Evolutionary conservation across 2,797 vertebrate species (phyloP), one percentile per base, ranked within the genome.

Genomic region (Mormyrus proboscirostris): DNA sequence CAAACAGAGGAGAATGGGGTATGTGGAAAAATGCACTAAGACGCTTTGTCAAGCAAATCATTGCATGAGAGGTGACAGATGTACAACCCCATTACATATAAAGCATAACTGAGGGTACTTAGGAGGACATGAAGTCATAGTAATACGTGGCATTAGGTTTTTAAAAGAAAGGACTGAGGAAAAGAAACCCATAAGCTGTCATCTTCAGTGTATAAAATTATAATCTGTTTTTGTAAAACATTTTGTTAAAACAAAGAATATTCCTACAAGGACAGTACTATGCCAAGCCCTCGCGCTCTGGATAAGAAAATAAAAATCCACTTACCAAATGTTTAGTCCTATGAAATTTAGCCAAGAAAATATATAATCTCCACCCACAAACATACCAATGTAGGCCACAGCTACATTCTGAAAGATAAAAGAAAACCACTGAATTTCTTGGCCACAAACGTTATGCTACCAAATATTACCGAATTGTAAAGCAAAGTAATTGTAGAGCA

Each of bases 261-360:
- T 83, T 49, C 41, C 44, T 22, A 16, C 79, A 83, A 47, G 79
- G 41, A 83, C 47, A 49, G 44, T 47, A 83, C 19, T 25, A 83
- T 50, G 47, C 79, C 4, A 41, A 41, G 41, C 69, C 25, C 14
- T 41, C 41, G 33, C 5, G 5, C 33, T 50, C n/a, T 33, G 82
- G 8, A 82, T 5, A 16, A 2, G 10, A 5, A 8, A 59, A 59
- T 10, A 88, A 87, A 89, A 9, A 16, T 86, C 49, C 79, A 95
- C 96, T 96, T 94, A 99, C 97, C 97, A 98, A 94, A 98, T 97
- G 93, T 97, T 98, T 92, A 99, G 95, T 6, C 98, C 98, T 7
- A 98, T 55, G 88, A 99, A 98, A 94, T 99, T 99, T 89, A 96
- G 94, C 94, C 96, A 89, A 0, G 98, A 98, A 92, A 98, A 99